phyloP scores from a whole-genome alignment of 2,797 vertebrate species.

The Naso thynnoides region DNA sequence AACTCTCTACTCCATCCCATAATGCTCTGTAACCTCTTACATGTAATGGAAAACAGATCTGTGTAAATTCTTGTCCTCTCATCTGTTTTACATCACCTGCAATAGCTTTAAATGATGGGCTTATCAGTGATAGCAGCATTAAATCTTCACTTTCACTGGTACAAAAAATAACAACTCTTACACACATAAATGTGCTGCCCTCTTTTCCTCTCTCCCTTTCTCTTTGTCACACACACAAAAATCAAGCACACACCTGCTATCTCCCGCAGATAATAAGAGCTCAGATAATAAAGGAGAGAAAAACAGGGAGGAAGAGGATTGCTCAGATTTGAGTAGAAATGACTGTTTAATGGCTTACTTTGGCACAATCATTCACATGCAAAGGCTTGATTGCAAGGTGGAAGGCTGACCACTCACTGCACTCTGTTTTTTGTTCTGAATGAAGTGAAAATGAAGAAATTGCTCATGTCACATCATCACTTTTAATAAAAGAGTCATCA shows the following conservation, averaged over 20 bases:
- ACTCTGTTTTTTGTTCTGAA: slow-evolving; percentile 24
- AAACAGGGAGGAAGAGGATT: slow-evolving; percentile 25
- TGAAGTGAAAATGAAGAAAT: slow-evolving; percentile 6
- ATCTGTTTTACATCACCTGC: slow-evolving; percentile 76
- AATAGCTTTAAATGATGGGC: slow-evolving; percentile 74
- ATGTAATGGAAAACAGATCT: slow-evolving; percentile 73
- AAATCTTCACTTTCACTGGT: slow-evolving; percentile 36
- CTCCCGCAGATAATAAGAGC: slow-evolving; percentile 45
- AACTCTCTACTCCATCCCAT: slow-evolving; percentile 35
- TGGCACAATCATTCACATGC: slow-evolving; percentile 35
- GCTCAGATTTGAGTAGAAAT: slow-evolving; percentile 44
- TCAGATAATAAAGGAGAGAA: slow-evolving; percentile 38
- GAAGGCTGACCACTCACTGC: slow-evolving; percentile 22
- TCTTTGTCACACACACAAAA: slow-evolving; percentile 5
- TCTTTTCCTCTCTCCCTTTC: no score
- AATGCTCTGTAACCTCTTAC: slow-evolving; percentile 59
- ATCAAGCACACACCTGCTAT: slow-evolving; percentile 37
- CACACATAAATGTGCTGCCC: slow-evolving; percentile 1
- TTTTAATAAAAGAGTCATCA: slow-evolving; percentile 1
- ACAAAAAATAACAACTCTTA: slow-evolving; percentile 6
- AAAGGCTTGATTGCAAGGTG: slow-evolving; percentile 11
- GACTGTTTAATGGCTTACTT: slow-evolving; percentile 25
- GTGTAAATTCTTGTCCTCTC: slow-evolving; percentile 65
- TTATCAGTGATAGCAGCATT: slow-evolving; percentile 56
- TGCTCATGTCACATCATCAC: background rate